Evolutionary conservation across 2,888 invertebrate genomes (phyloP).

Genomic region (Diarsia rubi): DNA sequence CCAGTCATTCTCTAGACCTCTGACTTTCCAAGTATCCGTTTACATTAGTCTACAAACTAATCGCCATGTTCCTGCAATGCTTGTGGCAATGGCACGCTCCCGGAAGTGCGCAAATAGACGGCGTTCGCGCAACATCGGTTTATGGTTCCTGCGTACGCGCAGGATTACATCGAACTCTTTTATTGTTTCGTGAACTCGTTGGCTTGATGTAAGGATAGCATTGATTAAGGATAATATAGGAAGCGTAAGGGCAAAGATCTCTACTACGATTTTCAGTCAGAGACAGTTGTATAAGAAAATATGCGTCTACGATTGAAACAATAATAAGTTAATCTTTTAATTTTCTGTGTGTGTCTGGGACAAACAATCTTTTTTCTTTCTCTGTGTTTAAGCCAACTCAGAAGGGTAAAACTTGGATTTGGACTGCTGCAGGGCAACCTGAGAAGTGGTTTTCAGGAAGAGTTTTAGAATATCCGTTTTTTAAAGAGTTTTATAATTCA

Average conservation of each 20-base stretch:
- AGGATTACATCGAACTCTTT: constrained; percentile 50
- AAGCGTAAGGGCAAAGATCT: background rate
- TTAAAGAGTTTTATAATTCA: no score
- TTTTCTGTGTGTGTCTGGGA: background rate
- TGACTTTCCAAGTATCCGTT: background rate
- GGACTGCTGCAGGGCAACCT: no score
- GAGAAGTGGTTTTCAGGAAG: background rate
- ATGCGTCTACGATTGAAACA: background rate
- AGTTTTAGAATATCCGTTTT: no score
- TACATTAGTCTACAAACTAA: constrained; percentile 16
- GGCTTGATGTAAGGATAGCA: background rate
- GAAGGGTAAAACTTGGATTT: background rate
- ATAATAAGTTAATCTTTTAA: background rate
- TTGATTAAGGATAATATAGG: background rate
- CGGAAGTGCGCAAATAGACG: constrained; percentile 70
- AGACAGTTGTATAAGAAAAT: background rate
- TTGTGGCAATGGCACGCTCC: constrained; percentile 55
- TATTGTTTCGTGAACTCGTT: constrained; percentile 37
- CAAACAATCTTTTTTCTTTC: background rate
- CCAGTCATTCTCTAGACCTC: background rate
- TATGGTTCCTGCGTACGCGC: constrained; percentile 58
- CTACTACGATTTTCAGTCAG: background rate
- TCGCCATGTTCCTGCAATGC: constrained; percentile 34
- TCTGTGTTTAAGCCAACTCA: background rate
- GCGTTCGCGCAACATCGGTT: constrained; percentile 46